A percentile compares a stretch with the other conserved stretches of the same genome.
Conservation (phyloP, 1,140 invertebrate genomes). For the Trissolcus basalis region DNA sequence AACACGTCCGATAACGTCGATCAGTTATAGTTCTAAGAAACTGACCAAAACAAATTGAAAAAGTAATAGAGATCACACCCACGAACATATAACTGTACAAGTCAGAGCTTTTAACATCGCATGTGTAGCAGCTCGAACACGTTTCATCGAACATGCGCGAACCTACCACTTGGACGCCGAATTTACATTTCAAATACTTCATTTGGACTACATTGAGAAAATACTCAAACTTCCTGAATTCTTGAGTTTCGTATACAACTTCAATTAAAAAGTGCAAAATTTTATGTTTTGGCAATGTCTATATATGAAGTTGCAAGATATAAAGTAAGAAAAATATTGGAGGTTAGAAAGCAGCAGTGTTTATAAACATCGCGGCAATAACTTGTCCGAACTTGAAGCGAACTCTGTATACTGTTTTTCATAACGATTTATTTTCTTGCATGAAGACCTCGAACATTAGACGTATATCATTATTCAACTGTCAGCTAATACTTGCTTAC, state of each 20-base stretch:
- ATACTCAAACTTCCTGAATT: too few relatives aligned
- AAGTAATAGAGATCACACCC: background rate
- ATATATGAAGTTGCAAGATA: too few relatives aligned
- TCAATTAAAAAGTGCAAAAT: too few relatives aligned
- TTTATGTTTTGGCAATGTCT: too few relatives aligned
- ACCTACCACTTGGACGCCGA: slow-evolving; percentile 23
- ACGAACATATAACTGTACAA: background rate
- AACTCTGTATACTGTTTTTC: slow-evolving; percentile 39
- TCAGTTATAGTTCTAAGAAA: too few relatives aligned
- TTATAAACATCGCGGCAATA: slow-evolving; percentile 25
- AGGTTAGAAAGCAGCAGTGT: too few relatives aligned
- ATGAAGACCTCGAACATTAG: slow-evolving; percentile 42
- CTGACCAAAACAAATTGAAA: too few relatives aligned
- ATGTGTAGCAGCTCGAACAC: slow-evolving; percentile 34
- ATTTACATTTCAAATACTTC: slow-evolving; percentile 54
- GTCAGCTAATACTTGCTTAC: slow-evolving; percentile 40
- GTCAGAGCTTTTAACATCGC: slow-evolving; percentile 1
- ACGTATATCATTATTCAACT: slow-evolving; percentile 48
- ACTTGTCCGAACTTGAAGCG: slow-evolving; percentile 2
- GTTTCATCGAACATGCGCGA: slow-evolving; percentile 29
- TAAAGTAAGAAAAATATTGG: too few relatives aligned
- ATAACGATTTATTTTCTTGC: slow-evolving; percentile 38
- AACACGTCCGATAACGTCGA: too few relatives aligned
- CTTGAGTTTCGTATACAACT: too few relatives aligned
- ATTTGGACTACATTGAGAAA: slow-evolving; percentile 36